Evolutionary conservation across 37 sponge, comb jelly and placozoan genomes (phyloP).

Genomic region (Amphimedon queenslandica): DNA sequence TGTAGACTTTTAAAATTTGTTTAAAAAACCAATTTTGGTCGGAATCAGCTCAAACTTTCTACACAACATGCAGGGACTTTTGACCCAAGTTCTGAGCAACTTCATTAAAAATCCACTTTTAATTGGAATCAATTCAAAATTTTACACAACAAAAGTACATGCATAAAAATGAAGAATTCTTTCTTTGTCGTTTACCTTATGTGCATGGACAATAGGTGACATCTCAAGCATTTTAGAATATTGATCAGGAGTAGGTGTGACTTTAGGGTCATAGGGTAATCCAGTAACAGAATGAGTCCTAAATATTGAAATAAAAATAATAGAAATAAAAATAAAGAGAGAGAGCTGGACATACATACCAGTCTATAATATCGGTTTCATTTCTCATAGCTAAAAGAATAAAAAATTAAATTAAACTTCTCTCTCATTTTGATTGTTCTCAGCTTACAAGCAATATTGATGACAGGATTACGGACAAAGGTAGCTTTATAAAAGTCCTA

Average conservation of each 20-base stretch:
- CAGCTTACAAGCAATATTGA: constrained; percentile 67
- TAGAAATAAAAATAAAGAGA: neutral
- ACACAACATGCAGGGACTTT: no score
- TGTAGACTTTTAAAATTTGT: no score
- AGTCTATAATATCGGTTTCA: constrained; percentile 88
- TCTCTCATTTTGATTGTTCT: no score
- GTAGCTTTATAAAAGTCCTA: constrained; percentile 91
- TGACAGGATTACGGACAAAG: constrained; percentile 85
- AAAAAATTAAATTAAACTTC: neutral
- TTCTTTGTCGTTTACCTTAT: constrained; percentile 38
- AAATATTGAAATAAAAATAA: neutral
- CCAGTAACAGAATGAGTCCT: constrained; percentile 75
- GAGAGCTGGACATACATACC: constrained; percentile 46
- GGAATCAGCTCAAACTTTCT: no score
- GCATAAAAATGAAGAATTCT: neutral
- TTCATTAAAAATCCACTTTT: no score
- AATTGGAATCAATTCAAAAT: neutral
- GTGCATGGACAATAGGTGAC: constrained; percentile 76
- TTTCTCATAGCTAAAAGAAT: constrained; percentile 46
- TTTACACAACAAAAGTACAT: neutral
- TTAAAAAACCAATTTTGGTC: no score
- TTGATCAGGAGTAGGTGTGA: constrained; percentile 29
- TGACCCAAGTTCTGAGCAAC: no score
- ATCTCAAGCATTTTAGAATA: constrained; percentile 41
- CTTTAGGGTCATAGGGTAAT: constrained; percentile 32